phyloP scores from a whole-genome alignment of 2,888 invertebrate genomes.

The Bellardia pandia region DNA sequence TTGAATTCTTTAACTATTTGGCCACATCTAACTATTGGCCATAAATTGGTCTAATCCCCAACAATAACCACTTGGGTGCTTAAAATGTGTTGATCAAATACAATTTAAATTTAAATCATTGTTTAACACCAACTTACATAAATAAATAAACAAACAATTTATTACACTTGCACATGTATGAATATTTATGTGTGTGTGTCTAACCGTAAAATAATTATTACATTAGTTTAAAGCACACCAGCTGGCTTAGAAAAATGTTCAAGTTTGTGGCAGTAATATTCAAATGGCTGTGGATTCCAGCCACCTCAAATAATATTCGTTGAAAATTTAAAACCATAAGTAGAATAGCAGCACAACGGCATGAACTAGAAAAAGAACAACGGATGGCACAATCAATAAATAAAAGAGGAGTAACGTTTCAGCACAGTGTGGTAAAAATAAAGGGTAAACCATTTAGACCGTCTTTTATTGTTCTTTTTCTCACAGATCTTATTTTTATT shows the following conservation, averaged over 20 bases:
- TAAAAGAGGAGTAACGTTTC: neutral
- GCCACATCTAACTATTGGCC: neutral
- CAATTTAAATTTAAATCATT: conserved; percentile 34
- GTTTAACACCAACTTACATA: neutral
- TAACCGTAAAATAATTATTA: conserved; percentile 22
- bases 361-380: neutral
- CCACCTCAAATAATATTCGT: neutral
- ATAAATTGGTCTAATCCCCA: conserved; percentile 14
- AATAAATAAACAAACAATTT: conserved; percentile 11
- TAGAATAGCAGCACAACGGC: neutral
- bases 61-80: neutral
- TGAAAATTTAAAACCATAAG: neutral
- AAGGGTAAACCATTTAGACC: no score
- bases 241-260: neutral
- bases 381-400: neutral
- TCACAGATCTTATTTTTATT: no score
- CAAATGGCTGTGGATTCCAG: neutral
- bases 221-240: neutral
- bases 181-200: conserved; percentile 17
- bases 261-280: neutral
- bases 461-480: no score
- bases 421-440: no score
- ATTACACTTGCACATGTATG: neutral
- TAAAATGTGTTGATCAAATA: conserved; percentile 20
- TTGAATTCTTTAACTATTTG: conserved; percentile 8